Percentiles rank a stretch among this genome's conserved stretches.
phyloP scores from a whole-genome alignment of 2,888 invertebrate genomes.

The Chorisops tibialis region DNA sequence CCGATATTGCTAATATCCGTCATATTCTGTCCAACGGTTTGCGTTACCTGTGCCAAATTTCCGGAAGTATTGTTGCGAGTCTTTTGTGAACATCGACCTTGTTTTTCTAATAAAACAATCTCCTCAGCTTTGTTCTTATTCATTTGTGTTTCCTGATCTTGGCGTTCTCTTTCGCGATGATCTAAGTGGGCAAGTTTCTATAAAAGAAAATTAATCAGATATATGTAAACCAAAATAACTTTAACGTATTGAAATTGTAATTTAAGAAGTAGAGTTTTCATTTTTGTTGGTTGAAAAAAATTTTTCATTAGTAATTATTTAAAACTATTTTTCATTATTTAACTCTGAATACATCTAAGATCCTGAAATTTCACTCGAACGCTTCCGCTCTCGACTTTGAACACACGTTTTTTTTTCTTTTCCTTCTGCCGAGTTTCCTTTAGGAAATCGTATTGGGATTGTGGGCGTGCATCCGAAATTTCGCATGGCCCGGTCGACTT shows the following conservation, averaged over 20 bases:
- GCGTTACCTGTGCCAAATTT: slow-evolving; percentile 37
- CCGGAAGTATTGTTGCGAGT: slow-evolving; percentile 34
- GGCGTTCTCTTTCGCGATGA: slow-evolving; percentile 34
- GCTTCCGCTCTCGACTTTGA: too few relatives aligned
- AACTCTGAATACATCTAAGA: too few relatives aligned
- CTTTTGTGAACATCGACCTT: slow-evolving; percentile 37
- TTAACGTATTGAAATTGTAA: background rate
- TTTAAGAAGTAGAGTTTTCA: too few relatives aligned
- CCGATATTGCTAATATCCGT: slow-evolving; percentile 38
- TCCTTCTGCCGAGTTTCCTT: too few relatives aligned
- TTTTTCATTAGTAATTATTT: too few relatives aligned
- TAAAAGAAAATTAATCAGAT: slow-evolving; percentile 4
- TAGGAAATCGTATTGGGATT: too few relatives aligned
- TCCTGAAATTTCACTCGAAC: too few relatives aligned
- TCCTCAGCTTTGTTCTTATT: slow-evolving; percentile 36
- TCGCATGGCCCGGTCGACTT: too few relatives aligned
- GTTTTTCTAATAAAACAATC: slow-evolving; percentile 37
- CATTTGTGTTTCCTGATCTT: slow-evolving; percentile 31
- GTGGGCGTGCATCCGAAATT: too few relatives aligned
- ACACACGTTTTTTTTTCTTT: too few relatives aligned
- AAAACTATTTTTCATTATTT: too few relatives aligned
- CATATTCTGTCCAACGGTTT: slow-evolving; percentile 39
- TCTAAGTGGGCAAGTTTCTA: slow-evolving; percentile 36
- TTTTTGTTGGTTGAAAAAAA: too few relatives aligned
- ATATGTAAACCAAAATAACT: background rate